Evolutionary conservation across 2,888 invertebrate genomes (phyloP).

Genomic region (Drosophila robusta): DNA sequence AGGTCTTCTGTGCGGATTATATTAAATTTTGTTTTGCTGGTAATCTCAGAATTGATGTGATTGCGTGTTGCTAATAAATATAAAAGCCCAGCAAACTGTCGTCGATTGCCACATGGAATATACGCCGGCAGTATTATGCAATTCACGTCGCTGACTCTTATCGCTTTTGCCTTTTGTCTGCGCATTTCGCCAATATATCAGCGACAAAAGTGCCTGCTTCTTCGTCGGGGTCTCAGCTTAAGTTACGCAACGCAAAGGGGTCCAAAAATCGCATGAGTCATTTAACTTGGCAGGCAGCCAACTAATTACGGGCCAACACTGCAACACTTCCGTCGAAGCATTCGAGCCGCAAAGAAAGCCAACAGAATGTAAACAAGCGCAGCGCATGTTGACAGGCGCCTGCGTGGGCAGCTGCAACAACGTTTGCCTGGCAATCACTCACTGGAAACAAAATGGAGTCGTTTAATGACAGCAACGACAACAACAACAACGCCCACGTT

Average conservation of each 20-base stretch:
- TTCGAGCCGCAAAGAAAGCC: constrained; percentile 14
- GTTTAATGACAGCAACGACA: constrained; percentile 59
- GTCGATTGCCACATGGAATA: constrained; percentile 1
- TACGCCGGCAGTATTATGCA: constrained; percentile 28
- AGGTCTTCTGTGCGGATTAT: constrained; percentile 13
- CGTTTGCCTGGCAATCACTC: constrained; percentile 44
- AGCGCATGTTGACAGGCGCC: constrained; percentile 52
- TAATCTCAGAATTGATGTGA: neutral
- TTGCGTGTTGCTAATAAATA: neutral
- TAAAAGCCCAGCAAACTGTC: neutral
- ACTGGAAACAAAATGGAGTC: constrained; percentile 76
- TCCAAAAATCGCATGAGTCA: constrained; percentile 63
- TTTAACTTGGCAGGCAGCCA: constrained; percentile 50
- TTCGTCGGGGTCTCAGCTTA: constrained; percentile 5
- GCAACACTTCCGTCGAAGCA: constrained; percentile 65
- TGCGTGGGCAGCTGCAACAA: constrained; percentile 53
- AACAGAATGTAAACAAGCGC: constrained; percentile 44
- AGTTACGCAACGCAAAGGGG: constrained; percentile 40
- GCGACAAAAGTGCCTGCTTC: neutral
- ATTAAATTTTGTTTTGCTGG: neutral
- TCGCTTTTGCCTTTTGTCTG: constrained; percentile 12
- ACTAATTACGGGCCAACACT: constrained; percentile 61
- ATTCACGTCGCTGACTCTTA: constrained; percentile 15
- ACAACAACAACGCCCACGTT: constrained; percentile 41
- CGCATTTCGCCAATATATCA: constrained; percentile 20